phyloP scores from a whole-genome alignment of 2,888 invertebrate genomes.

The Spodoptera picta region DNA sequence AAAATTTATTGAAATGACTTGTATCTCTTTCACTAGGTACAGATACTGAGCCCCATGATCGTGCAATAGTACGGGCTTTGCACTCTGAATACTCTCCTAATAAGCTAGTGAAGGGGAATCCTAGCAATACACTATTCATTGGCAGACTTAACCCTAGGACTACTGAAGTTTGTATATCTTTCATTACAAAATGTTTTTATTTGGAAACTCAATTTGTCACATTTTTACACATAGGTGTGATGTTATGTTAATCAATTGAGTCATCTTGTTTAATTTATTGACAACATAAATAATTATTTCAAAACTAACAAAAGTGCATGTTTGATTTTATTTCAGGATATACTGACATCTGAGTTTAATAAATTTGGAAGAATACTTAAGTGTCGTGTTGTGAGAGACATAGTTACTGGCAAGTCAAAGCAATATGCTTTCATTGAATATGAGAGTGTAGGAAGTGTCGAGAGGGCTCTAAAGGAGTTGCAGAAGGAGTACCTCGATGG shows the following conservation, averaged over 20 bases:
- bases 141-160: constrained; percentile 91
- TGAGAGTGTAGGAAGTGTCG: constrained; percentile 89
- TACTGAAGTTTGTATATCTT: constrained; percentile 84
- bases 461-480: constrained; percentile 89
- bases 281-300: too few relatives aligned
- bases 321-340: constrained; percentile 76
- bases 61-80: constrained; percentile 92
- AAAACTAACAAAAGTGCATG: too few relatives aligned
- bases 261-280: too few relatives aligned
- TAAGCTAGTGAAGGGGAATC: constrained; percentile 90
- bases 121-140: constrained; percentile 93
- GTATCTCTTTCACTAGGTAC: constrained; percentile 81
- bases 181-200: too few relatives aligned
- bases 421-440: constrained; percentile 96
- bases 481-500: constrained; percentile 91
- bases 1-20: background rate
- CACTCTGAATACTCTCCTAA: constrained; percentile 91
- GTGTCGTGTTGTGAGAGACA: constrained; percentile 92
- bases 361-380: constrained; percentile 90
- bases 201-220: too few relatives aligned
- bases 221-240: too few relatives aligned
- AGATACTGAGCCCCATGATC: constrained; percentile 94
- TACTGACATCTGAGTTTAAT: constrained; percentile 87
- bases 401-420: constrained; percentile 94
- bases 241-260: too few relatives aligned